Conservation (phyloP, 2,888 invertebrate genomes). For the Rambutsinella grinnellia region DNA sequence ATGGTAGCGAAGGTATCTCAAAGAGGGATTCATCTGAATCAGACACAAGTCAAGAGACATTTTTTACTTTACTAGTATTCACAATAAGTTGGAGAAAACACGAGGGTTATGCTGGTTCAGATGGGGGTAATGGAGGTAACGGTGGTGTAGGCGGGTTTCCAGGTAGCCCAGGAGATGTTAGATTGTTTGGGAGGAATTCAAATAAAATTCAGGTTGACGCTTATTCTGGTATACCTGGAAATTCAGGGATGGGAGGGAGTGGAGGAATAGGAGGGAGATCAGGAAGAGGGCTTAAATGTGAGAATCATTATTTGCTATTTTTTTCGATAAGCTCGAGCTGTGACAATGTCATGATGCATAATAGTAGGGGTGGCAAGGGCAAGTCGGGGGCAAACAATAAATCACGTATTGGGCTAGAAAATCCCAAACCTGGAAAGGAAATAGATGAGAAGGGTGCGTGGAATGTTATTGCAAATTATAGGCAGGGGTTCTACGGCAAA, state of each 20-base stretch:
- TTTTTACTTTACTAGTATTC: neutral
- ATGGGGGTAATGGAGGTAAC: neutral
- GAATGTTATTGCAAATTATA: neutral
- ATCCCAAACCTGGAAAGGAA: neutral
- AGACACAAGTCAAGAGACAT: neutral
- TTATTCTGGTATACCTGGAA: too few relatives aligned
- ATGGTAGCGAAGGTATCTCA: too few relatives aligned
- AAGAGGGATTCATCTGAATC: too few relatives aligned
- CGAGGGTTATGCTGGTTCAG: neutral
- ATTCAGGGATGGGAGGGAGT: neutral
- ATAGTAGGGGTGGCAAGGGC: too few relatives aligned
- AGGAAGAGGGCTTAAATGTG: neutral
- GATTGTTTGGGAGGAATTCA: neutral
- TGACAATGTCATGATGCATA: too few relatives aligned
- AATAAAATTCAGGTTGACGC: neutral
- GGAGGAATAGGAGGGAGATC: constrained; percentile 12
- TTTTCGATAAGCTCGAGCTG: neutral
- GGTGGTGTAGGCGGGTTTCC: neutral
- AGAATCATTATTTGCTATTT: neutral
- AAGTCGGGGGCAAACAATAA: too few relatives aligned
- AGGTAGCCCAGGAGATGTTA: neutral
- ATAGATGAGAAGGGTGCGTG: neutral
- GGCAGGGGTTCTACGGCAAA: neutral
- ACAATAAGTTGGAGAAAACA: neutral
- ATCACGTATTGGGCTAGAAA: too few relatives aligned